Percentiles rank a stretch among this genome's conserved stretches.
Conservation (phyloP, 1,140 invertebrate genomes). For the Pogonognathellus flavescens region DNA sequence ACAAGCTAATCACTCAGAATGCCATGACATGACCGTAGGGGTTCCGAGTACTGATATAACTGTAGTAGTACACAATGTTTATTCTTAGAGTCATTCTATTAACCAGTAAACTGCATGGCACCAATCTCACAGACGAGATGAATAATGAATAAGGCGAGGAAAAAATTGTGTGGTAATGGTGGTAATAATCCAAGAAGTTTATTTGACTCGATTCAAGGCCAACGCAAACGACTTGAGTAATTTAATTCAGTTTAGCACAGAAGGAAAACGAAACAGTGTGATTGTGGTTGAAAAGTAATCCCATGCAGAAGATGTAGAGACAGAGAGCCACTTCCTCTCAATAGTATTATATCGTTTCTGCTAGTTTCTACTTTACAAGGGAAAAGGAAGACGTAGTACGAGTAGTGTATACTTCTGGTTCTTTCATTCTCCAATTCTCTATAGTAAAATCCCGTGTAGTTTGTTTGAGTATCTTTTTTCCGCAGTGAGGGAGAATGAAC, state of each 20-base stretch:
- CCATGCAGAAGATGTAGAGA: not conserved
- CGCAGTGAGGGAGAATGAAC: not conserved
- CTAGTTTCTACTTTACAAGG: not conserved
- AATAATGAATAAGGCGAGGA: not conserved
- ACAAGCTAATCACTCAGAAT: too few relatives aligned
- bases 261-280: slow-evolving; percentile 18
- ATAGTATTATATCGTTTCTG: not conserved
- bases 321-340: not conserved
- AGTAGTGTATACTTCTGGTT: not conserved
- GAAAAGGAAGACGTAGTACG: not conserved
- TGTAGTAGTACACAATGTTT: not conserved
- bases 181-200: not conserved
- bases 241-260: slow-evolving; percentile 27
- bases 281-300: slow-evolving; percentile 17
- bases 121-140: not conserved
- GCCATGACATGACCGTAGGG: too few relatives aligned
- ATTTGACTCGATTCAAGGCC: slow-evolving; percentile 14
- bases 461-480: too few relatives aligned
- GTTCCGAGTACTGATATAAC: not conserved
- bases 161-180: slow-evolving; percentile 6
- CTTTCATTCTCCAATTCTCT: not conserved
- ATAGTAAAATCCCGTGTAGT: too few relatives aligned
- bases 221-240: slow-evolving; percentile 12
- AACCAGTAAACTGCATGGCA: not conserved
- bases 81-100: not conserved